Base-by-base conservation (phyloP, 2,113 vertebrate species). In the Lepus europaeus region DNA sequence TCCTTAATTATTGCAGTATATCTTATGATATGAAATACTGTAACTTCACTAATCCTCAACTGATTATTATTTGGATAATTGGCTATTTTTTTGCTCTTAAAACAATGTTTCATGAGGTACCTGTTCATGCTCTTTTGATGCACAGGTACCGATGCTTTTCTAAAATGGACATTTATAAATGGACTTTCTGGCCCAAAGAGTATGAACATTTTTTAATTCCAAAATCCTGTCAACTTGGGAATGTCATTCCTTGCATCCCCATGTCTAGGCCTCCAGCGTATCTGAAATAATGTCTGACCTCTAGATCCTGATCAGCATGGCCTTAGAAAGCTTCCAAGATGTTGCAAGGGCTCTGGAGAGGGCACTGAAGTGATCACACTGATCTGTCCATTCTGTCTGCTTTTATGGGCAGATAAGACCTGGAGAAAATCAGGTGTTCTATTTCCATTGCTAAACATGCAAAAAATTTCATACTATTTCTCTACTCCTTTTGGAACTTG, bases 211-310 rank as follows among this genome's bases (percentile, higher is more conserved):
- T 92, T 74, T n/a, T 74, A 80, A 84, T 84, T 88, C 27, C 20
- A 80, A 79, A 39, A 53, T 45, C 22, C 22, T 69, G 51, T 20
- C 39, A 66, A 23, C 23, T 80, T 89, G 31, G 16, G 31, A 80
- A 17, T 78, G 12, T 73, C 61, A 66, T 27, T 94, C 36, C 78
- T 74, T 79, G 25, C 53, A 68, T n/a, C 33, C 14, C 25, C 27
- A n/a, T 36, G 45, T 88, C 49, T 73, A 20, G 19, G 66, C 91
- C 49, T 81, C 73, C 39, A 45, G 5, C 20, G 39, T 39, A 74
- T 39, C 80, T 79, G 31, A 79, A 88, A 88, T 78, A 87, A 85
- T 72, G 45, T 76, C 63, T 45, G 27, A 82, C 25, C 29, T 88
- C 3, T 5, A 88, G 36, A 89, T 85, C 66, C 49, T 80, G 64